A percentile compares a stretch with the other conserved stretches of the same genome.
These are phyloP conservation scores for Brachylomia viminalis DNA, from an alignment of 2,888 invertebrate species.

Conservation along the genomic window DNA sequence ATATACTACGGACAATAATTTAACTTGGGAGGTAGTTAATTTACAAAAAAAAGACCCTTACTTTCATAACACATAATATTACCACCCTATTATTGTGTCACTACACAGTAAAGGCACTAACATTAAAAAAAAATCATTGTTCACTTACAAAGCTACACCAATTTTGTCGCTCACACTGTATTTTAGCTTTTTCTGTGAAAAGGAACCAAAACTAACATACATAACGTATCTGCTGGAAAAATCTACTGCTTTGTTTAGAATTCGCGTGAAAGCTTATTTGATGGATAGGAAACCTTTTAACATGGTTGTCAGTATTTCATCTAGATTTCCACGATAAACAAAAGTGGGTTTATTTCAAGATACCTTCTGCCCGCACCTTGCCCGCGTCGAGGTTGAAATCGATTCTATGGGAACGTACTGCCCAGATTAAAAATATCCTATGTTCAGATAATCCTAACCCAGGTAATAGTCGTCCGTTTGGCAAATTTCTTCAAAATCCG, in stretches of 20 bases:
- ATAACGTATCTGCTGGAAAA: background rate
- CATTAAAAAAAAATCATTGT: too few species aligned
- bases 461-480: background rate
- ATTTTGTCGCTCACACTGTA: background rate
- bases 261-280: slow-evolving; percentile 3
- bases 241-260: background rate
- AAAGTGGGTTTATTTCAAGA: background rate
- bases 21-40: background rate
- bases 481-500: background rate
- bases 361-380: background rate
- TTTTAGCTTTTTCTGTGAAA: background rate
- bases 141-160: background rate
- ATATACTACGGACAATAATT: background rate
- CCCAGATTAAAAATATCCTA: background rate
- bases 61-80: background rate
- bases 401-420: background rate
- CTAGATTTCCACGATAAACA: background rate
- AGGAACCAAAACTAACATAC: background rate
- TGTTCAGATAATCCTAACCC: background rate
- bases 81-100: background rate
- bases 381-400: background rate
- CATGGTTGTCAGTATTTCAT: background rate
- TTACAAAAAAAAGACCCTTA: background rate
- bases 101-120: background rate
- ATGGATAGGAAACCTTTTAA: background rate